A percentile compares a stretch with the other conserved stretches of the same genome.
Evolutionary conservation across 2,113 vertebrate species (phyloP).

Genomic region (Gambusia holbrooki): DNA sequence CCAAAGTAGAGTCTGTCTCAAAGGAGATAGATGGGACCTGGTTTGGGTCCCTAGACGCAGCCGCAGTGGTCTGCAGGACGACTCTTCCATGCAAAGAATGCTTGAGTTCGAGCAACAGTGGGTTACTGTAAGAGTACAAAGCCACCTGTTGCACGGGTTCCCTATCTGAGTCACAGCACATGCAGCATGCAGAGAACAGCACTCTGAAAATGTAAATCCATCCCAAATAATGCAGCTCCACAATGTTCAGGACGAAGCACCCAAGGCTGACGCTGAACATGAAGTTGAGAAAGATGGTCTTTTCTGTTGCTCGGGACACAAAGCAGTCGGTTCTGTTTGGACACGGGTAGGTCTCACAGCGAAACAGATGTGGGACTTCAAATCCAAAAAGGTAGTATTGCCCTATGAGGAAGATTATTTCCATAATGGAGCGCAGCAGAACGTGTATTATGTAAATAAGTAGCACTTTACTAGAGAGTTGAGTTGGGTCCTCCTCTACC

Average conservation of each 20-base stretch:
- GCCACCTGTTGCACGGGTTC: conserved; percentile 22
- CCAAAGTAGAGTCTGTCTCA: conserved; percentile 65
- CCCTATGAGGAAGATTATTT: conserved; percentile 72
- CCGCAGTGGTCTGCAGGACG: conserved; percentile 60
- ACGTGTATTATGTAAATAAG: conserved; percentile 72
- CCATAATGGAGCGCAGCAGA: conserved; percentile 68
- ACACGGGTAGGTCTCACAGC: conserved; percentile 70
- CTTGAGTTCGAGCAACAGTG: conserved; percentile 72
- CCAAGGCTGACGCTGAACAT: conserved; percentile 71
- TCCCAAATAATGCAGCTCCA: conserved; percentile 72
- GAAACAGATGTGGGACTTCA: conserved; percentile 73
- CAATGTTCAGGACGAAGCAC: conserved; percentile 76
- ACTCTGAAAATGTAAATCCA: conserved; percentile 73
- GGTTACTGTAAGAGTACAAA: conserved; percentile 58
- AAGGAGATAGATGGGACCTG: conserved; percentile 66
- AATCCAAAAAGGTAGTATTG: conserved; percentile 77
- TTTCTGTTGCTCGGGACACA: conserved; percentile 74
- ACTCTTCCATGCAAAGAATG: conserved; percentile 70
- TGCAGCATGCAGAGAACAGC: conserved; percentile 66
- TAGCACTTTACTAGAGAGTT: conserved; percentile 70
- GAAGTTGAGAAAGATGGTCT: conserved; percentile 78
- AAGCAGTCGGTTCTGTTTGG: conserved; percentile 74
- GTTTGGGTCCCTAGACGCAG: conserved; percentile 42
- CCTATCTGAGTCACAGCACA: conserved; percentile 55
- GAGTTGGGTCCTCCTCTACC: conserved; percentile 58